Evolutionary conservation across 2,888 invertebrate genomes (phyloP).

Genomic region (Cryptops parisi): DNA sequence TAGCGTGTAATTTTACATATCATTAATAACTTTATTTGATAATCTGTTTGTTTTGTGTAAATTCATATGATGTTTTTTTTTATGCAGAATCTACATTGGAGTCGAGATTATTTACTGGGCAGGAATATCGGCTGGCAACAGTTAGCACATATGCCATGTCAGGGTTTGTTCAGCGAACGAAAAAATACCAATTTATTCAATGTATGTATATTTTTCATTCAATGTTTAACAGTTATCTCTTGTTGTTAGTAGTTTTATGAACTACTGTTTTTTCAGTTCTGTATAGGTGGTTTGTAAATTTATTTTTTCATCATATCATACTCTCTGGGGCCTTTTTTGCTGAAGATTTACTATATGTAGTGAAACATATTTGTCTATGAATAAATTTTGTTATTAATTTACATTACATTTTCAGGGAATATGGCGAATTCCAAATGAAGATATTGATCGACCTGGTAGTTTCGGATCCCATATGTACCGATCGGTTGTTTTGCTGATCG

Average conservation of each 20-base stretch:
- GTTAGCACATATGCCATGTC: conserved; percentile 41
- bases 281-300: too few species aligned
- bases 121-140: conserved; percentile 21
- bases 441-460: conserved; percentile 83
- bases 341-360: background rate
- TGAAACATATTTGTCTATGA: conserved; percentile 7
- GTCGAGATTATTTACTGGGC: conserved; percentile 32
- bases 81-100: conserved; percentile 28
- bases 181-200: conserved; percentile 79
- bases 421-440: conserved; percentile 77
- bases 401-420: conserved; percentile 46
- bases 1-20: too few species aligned
- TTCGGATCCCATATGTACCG: conserved; percentile 83
- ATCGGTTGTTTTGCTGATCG: conserved; percentile 63
- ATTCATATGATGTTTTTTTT: background rate
- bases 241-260: too few species aligned
- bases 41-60: too few species aligned
- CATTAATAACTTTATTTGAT: too few species aligned
- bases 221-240: too few species aligned
- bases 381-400: background rate
- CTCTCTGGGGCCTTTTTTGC: conserved; percentile 17
- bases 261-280: too few species aligned
- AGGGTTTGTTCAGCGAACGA: conserved; percentile 70
- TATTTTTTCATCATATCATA: conserved; percentile 1
- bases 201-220: too few species aligned